Base-by-base conservation (phyloP, 2,113 vertebrate species). In the Empidonax alnorum region DNA sequence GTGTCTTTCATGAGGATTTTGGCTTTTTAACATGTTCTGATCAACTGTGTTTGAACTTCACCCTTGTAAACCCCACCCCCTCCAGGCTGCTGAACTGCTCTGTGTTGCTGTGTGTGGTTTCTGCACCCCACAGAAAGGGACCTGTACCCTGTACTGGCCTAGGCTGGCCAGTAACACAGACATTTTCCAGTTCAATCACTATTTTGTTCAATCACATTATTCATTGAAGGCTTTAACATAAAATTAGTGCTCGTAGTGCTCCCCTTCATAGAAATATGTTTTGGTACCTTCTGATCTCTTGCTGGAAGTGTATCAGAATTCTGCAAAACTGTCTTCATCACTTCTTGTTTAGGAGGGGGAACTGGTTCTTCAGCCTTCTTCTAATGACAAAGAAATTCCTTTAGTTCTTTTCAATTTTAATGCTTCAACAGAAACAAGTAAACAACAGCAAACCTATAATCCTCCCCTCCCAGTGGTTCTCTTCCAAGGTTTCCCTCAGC, bases 221-320 rank as follows among this genome's bases (percentile, higher is more conserved):
- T 44, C 46, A 23, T 3, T 39, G 8, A 79, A 55, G 20, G 42
- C n/a, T 55, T 59, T 6, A 41, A 81, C 56, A 73, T 22, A 0
- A 56, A 42, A 24, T 41, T 49, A 76, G 53, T 42, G 39, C 25
- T 91, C 47, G 3, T 23, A 53, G n/a, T 59, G 58, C 12, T 31
- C 69, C 33, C 42, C 47, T 66, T 94, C 49, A 58, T 27, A 49
- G 58, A 71, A 62, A 46, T 23, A 22, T 4, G 1, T 37, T 74
- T 21, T 37, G 23, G 42, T 96, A 98, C 98, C 98, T 98, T 98
- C 85, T 98, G 98, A 52, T 98, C 98, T 90, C 89, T 96, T 76
- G 86, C 71, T 90, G 91, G 85, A 79, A 91, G 49, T 22, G 50
- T 23, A 67, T 94, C 96, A 47, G 94, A 87, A 58, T 82, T 96